Evolutionary conservation across 35 echinoderm and acorn worm species (phyloP).

Genomic region (Diadema setosum): DNA sequence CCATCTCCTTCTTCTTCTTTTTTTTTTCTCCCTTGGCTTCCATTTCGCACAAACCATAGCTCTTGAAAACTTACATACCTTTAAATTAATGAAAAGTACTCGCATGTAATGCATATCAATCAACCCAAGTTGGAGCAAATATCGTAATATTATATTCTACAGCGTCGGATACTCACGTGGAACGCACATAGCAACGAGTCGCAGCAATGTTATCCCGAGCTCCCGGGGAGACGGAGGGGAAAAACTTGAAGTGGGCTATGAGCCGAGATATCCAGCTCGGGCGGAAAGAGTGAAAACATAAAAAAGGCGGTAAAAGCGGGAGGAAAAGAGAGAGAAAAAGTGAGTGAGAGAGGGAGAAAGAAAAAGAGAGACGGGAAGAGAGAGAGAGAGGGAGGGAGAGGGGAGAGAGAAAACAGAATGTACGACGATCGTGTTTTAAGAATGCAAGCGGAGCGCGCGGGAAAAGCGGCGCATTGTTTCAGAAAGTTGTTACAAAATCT

Average conservation of each 20-base stretch:
- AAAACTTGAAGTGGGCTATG: neutral
- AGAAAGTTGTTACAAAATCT: too few relatives aligned
- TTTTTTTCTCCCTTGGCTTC: neutral
- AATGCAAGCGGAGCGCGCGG: too few relatives aligned
- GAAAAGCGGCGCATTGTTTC: too few relatives aligned
- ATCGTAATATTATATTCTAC: constrained; percentile 6
- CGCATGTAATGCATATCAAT: constrained; percentile 11
- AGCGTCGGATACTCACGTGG: neutral
- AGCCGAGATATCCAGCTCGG: neutral
- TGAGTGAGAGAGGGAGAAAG: too few relatives aligned
- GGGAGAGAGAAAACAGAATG: too few relatives aligned
- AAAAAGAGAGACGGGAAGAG: too few relatives aligned
- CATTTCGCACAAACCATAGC: neutral
- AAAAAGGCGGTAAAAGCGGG: neutral
- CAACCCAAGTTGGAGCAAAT: neutral
- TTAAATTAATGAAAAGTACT: neutral
- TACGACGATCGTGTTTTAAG: too few relatives aligned
- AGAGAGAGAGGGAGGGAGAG: too few relatives aligned
- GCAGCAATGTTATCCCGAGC: neutral
- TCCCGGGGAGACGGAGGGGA: neutral
- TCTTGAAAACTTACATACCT: neutral
- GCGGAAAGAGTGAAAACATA: neutral
- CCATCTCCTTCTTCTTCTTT: neutral
- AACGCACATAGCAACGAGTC: neutral
- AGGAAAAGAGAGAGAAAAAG: neutral